Conservation (phyloP, 2,888 invertebrate species). For the Rhorus exstirpatorius region DNA sequence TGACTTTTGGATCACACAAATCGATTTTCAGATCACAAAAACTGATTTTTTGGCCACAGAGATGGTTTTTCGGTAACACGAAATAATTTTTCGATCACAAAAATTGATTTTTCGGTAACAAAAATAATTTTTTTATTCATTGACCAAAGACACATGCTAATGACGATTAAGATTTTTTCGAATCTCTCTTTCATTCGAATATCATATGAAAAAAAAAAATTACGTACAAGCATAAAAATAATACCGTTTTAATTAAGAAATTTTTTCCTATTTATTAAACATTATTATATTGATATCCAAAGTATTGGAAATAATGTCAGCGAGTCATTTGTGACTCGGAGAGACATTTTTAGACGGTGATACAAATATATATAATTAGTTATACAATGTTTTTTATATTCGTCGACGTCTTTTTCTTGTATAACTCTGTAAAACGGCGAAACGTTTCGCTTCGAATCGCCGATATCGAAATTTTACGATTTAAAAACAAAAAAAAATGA, state of each 20-base stretch:
- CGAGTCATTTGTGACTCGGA: not conserved
- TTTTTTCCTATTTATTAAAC: slow-evolving; percentile 66
- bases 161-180: too few species aligned
- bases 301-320: not conserved
- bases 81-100: too few species aligned
- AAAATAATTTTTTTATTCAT: too few species aligned
- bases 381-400: slow-evolving; percentile 71
- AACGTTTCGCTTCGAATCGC: slow-evolving; percentile 34
- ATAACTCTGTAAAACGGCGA: slow-evolving; percentile 56
- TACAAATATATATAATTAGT: slow-evolving; percentile 66
- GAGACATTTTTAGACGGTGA: slow-evolving; percentile 45
- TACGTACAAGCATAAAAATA: slow-evolving; percentile 30
- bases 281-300: slow-evolving; percentile 24
- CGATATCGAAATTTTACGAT: slow-evolving; percentile 2
- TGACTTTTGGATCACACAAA: too few species aligned
- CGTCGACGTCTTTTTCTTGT: slow-evolving; percentile 68
- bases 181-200: too few species aligned
- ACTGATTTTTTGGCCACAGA: too few species aligned
- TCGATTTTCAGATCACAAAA: too few species aligned
- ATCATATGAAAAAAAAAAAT: slow-evolving; percentile 8
- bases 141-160: too few species aligned
- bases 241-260: slow-evolving; percentile 54
- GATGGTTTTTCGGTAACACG: too few species aligned
- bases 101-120: too few species aligned
- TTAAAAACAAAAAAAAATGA: slow-evolving; percentile 7